Evolutionary conservation across 2,113 vertebrate species (phyloP).

Genomic region (Smithornis capensis): DNA sequence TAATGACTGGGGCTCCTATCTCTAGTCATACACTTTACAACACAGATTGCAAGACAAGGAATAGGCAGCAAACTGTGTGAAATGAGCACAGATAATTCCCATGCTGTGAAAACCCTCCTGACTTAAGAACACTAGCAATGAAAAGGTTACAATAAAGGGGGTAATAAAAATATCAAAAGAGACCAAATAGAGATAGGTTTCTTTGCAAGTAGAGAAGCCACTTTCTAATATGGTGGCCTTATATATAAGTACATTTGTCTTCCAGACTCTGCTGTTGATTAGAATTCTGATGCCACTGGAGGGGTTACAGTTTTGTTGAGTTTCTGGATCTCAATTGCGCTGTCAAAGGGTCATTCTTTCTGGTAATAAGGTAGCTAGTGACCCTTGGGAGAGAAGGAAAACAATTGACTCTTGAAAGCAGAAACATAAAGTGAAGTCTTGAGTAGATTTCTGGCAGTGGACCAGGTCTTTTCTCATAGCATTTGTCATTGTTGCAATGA

Average conservation of each 20-base stretch:
- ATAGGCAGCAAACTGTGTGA: conserved; percentile 50
- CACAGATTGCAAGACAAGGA: conserved; percentile 43
- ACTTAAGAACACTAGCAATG: conserved; percentile 44
- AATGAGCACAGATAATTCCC: conserved; percentile 49
- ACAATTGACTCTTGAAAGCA: conserved; percentile 66
- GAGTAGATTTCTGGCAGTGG: conserved; percentile 61
- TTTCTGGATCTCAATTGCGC: conserved; percentile 61
- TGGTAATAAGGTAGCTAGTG: conserved; percentile 72
- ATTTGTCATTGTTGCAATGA: conserved; percentile 55
- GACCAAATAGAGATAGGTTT: conserved; percentile 47
- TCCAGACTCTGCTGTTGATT: conserved; percentile 69
- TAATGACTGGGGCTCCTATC: neutral
- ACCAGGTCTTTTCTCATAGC: conserved; percentile 62
- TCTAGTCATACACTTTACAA: neutral
- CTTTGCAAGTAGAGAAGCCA: conserved; percentile 54
- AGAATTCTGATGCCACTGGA: conserved; percentile 62
- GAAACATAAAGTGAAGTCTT: conserved; percentile 57
- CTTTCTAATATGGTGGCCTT: conserved; percentile 55
- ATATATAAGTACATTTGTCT: conserved; percentile 65
- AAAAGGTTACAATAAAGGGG: conserved; percentile 56
- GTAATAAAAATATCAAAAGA: conserved; percentile 63
- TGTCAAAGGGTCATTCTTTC: conserved; percentile 73
- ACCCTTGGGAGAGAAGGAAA: conserved; percentile 67
- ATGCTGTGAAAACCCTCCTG: conserved; percentile 10
- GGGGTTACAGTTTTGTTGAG: conserved; percentile 68